A percentile compares a stretch with the other conserved stretches of the same genome.
Evolutionary conservation across 2,113 vertebrate genomes (phyloP).

Genomic region (Condylura cristata): DNA sequence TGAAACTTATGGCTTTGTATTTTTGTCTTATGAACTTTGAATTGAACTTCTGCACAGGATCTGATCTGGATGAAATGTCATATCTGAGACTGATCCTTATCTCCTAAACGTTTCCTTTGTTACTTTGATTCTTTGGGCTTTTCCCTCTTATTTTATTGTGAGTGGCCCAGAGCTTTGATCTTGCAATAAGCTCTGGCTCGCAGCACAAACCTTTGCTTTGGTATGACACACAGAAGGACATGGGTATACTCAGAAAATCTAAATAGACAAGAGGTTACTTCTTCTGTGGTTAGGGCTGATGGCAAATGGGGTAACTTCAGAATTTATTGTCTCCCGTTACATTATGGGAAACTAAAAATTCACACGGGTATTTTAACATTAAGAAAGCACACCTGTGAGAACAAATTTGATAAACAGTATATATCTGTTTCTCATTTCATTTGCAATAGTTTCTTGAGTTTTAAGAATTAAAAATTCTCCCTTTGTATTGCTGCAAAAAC

Average conservation of each 20-base stretch:
- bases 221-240: conserved; percentile 78
- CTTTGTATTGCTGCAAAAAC: conserved; percentile 19
- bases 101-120: conserved; percentile 99
- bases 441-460: conserved; percentile 77
- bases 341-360: conserved; percentile 86
- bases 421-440: conserved; percentile 83
- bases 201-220: conserved; percentile 84
- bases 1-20: conserved; percentile 84
- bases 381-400: conserved; percentile 85
- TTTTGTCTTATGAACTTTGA: conserved; percentile 88
- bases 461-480: conserved; percentile 62
- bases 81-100: conserved; percentile 97
- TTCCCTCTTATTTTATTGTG: conserved; percentile 91
- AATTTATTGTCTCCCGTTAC: conserved; percentile 84
- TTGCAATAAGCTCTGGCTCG: conserved; percentile 87
- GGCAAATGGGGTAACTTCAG: conserved; percentile 85
- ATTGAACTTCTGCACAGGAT: conserved; percentile 93
- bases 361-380: conserved; percentile 86
- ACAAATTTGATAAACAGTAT: conserved; percentile 60
- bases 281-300: conserved; percentile 81
- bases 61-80: conserved; percentile 98
- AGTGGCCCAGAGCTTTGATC: conserved; percentile 94
- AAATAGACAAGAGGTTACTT: conserved; percentile 85
- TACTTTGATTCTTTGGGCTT: conserved; percentile 94
- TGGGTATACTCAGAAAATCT: conserved; percentile 77